Percentiles rank a stretch among this genome's conserved stretches.
Evolutionary conservation across 53 echinoderm and acorn worm genomes (phyloP).

Genomic region (Pentamera pediparva): DNA sequence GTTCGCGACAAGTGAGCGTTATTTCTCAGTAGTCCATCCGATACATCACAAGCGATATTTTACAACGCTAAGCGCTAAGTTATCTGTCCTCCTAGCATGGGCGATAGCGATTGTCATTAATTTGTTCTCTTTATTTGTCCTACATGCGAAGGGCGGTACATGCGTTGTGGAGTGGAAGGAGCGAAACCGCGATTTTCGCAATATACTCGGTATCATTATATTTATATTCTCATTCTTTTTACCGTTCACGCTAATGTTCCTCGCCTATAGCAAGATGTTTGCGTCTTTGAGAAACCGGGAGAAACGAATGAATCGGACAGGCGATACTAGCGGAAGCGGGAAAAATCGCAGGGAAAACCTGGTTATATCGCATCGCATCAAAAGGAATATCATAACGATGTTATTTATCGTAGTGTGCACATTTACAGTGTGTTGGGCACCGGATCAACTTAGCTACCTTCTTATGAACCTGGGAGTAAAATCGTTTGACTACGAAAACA

Average conservation of each 20-base stretch:
- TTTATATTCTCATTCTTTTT: slow-evolving; percentile 20
- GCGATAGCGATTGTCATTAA: slow-evolving; percentile 44
- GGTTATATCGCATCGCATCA: slow-evolving; percentile 6
- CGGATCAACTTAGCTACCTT: slow-evolving; percentile 74
- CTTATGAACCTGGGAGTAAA: slow-evolving; percentile 65
- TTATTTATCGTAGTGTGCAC: slow-evolving; percentile 71
- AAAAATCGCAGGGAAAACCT: neutral
- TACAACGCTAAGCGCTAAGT: slow-evolving; percentile 34
- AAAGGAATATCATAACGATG: slow-evolving; percentile 67
- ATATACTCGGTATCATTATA: slow-evolving; percentile 5
- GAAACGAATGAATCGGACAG: neutral
- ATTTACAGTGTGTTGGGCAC: slow-evolving; percentile 92
- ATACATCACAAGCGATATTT: slow-evolving; percentile 51
- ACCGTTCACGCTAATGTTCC: slow-evolving; percentile 15
- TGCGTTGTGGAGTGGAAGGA: slow-evolving; percentile 47
- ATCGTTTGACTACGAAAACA: slow-evolving; percentile 52
- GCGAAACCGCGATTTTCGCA: neutral
- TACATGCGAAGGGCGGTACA: slow-evolving; percentile 10
- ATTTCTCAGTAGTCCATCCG: slow-evolving; percentile 60
- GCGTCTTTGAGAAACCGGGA: slow-evolving; percentile 5
- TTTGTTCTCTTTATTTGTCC: slow-evolving; percentile 41
- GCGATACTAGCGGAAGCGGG: neutral
- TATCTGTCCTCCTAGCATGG: slow-evolving; percentile 43
- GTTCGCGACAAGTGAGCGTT: slow-evolving; percentile 75
- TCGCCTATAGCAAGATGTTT: slow-evolving; percentile 27